Evolutionary conservation across 2,888 invertebrate species (phyloP).

Genomic region (Acronicta leporina): DNA sequence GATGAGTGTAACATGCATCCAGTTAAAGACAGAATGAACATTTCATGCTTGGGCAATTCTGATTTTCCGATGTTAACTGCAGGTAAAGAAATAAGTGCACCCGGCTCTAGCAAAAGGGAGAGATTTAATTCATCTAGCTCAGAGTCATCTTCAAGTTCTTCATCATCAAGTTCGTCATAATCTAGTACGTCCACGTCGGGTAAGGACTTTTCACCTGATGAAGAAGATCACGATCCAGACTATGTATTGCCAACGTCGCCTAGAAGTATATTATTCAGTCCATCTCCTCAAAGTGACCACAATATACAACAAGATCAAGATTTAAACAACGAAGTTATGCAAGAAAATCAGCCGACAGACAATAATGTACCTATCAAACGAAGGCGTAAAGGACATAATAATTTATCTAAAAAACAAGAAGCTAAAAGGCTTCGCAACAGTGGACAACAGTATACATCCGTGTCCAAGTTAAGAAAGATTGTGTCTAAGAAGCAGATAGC

Average conservation of each 20-base stretch:
- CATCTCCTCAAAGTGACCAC: slow-evolving; percentile 22
- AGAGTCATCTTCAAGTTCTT: slow-evolving; percentile 29
- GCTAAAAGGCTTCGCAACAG: slow-evolving; percentile 1
- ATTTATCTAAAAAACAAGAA: not conserved
- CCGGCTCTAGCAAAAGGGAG: slow-evolving; percentile 29
- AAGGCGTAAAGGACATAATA: not conserved
- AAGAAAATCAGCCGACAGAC: slow-evolving; percentile 5
- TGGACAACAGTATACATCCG: slow-evolving; percentile 1
- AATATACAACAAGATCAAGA: too few species aligned
- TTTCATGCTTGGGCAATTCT: slow-evolving; percentile 21
- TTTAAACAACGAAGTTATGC: too few species aligned
- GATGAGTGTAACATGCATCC: slow-evolving; percentile 21
- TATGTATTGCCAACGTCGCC: slow-evolving; percentile 25
- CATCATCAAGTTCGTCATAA: slow-evolving; percentile 29
- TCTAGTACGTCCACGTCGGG: slow-evolving; percentile 26
- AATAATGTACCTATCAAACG: slow-evolving; percentile 10
- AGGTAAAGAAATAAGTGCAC: slow-evolving; percentile 14
- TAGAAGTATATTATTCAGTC: slow-evolving; percentile 26
- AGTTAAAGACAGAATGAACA: slow-evolving; percentile 19
- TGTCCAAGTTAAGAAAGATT: slow-evolving; percentile 1
- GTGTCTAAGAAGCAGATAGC: slow-evolving; percentile 18
- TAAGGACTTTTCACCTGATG: slow-evolving; percentile 35
- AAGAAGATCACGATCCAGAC: slow-evolving; percentile 28
- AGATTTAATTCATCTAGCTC: slow-evolving; percentile 33
- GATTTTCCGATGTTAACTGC: slow-evolving; percentile 25